Conservation (phyloP, 2,113 vertebrate genomes). For the Zootoca vivipara region DNA sequence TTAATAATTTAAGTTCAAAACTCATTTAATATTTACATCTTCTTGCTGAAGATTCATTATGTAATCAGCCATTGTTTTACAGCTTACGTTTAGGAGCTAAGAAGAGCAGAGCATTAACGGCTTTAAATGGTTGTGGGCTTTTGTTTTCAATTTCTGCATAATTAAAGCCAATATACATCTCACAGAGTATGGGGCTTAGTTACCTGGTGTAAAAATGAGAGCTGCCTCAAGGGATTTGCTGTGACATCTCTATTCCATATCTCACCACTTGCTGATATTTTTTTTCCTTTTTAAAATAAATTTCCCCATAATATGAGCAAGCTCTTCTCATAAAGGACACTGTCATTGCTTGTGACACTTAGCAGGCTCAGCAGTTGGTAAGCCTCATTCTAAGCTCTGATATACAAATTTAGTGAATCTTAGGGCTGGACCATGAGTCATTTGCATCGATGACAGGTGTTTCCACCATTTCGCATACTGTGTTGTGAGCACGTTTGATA, state of each 20-base stretch:
- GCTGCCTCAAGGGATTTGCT: background rate
- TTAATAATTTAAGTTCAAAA: slow-evolving; percentile 35
- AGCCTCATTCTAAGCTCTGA: slow-evolving; percentile 2
- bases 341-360: background rate
- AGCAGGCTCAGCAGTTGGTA: slow-evolving; percentile 19
- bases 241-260: background rate
- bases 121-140: slow-evolving; percentile 39
- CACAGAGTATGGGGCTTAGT: slow-evolving; percentile 15
- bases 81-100: slow-evolving; percentile 14
- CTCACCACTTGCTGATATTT: background rate
- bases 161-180: background rate
- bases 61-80: background rate
- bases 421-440: slow-evolving; percentile 8
- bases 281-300: background rate
- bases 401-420: background rate
- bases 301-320: background rate
- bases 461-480: background rate
- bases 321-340: background rate
- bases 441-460: slow-evolving; percentile 16
- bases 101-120: background rate
- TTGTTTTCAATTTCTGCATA: slow-evolving; percentile 32
- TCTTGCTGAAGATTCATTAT: background rate
- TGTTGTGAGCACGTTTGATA: background rate
- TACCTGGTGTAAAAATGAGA: background rate
- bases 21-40: slow-evolving; percentile 1